Conservation (phyloP, 2,113 vertebrate species). For the Cyprinus carpio region DNA sequence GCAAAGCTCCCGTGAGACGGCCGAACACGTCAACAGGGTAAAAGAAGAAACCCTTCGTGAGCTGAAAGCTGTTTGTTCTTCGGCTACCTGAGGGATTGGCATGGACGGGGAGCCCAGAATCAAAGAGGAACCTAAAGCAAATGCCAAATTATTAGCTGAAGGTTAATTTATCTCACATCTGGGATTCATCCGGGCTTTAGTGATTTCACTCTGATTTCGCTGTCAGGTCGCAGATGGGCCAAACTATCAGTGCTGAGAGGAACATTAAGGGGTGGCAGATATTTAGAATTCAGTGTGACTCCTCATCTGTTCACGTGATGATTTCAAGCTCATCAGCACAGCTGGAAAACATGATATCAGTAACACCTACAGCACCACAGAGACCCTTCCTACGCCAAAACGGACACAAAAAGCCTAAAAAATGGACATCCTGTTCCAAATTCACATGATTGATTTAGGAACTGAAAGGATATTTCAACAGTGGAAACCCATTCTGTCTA, state of each 20-base stretch:
- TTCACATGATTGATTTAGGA: background rate
- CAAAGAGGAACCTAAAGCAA: background rate
- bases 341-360: conserved; percentile 37
- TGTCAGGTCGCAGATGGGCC: background rate
- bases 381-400: background rate
- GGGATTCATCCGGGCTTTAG: conserved; percentile 17
- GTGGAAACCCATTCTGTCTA: background rate
- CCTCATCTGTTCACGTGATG: background rate
- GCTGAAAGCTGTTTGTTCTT: background rate
- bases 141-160: conserved; percentile 9
- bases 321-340: background rate
- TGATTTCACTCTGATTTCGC: background rate
- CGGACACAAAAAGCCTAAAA: background rate
- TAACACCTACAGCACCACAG: background rate
- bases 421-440: background rate
- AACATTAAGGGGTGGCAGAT: background rate
- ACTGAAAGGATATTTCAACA: conserved; percentile 4
- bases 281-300: background rate
- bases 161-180: conserved; percentile 31
- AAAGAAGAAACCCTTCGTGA: conserved; percentile 25
- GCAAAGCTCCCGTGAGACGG: background rate
- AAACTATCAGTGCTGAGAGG: conserved; percentile 2
- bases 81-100: conserved; percentile 24
- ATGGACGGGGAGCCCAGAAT: background rate
- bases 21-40: conserved; percentile 10